Evolutionary conservation across 2,797 vertebrate species (phyloP), one percentile per base, ranked within the genome.

Genomic region (Peromyscus nudipes): DNA sequence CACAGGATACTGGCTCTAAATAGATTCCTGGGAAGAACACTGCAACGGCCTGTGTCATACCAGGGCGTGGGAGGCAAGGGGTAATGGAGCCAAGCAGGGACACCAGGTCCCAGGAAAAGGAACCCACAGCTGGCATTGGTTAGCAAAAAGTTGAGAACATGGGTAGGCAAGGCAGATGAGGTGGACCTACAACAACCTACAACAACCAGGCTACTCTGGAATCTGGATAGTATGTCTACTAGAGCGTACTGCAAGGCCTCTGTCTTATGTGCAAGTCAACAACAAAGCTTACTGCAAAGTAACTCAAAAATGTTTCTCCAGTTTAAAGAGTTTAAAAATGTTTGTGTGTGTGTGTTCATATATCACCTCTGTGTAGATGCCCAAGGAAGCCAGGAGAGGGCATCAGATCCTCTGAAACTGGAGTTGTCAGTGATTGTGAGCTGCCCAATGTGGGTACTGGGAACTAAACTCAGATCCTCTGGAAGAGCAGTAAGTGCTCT

Each of bases 21-120:
- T 71, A 95, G 96, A 89, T 91, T 95, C 90, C 73, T 86, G 88
- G 92, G 95, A 89, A 95, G 92, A 27, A 43, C 52, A 60, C 87
- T 89, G 93, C 23, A 92, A 85, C 83, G 55, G 83, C 64, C 49
- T 90, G 80, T 81, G 87, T 94, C 81, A 40, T 55, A 85, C 89
- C 93, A 97, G 92, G 80, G 77, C 0, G 0, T 95, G 91, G 90
- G 92, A 93, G 81, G 69, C 69, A 88, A 79, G 13, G 71, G 55
- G 34, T 16, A 46, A 79, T 64, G 55, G n/a, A 75, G 34, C 67
- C 43, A 46, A 65, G 71, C 9, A 5, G 19, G 25, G 40, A 85
- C 92, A 73, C 52, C 25, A 57, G 67, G 60, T 43, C 46, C 37
- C 37, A 31, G 43, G 64, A 5, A 94, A 92, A 57, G 40, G 31